Evolutionary conservation across 1,140 invertebrate species (phyloP).

Genomic region (Aporrectodea caliginosa): DNA sequence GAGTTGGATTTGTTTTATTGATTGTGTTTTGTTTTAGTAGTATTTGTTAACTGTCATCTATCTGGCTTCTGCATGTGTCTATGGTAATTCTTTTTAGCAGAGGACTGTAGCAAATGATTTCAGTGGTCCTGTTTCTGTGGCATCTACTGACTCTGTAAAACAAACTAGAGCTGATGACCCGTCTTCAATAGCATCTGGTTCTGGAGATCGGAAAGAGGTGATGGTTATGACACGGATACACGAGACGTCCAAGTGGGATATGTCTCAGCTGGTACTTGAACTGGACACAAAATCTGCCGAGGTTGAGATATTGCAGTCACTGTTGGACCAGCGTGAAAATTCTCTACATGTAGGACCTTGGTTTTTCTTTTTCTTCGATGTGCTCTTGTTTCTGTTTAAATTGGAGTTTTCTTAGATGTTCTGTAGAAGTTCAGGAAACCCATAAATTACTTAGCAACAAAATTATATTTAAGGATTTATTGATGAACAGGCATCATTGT

Average conservation of each 20-base stretch:
- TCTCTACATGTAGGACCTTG: not conserved
- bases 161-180: not conserved
- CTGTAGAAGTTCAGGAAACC: too few relatives aligned
- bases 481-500: too few relatives aligned
- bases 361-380: too few relatives aligned
- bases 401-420: too few relatives aligned
- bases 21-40: too few relatives aligned
- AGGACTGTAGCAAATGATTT: not conserved
- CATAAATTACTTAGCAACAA: too few relatives aligned
- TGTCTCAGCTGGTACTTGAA: constrained; percentile 13
- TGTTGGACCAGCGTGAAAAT: constrained; percentile 6
- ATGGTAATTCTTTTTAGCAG: not conserved
- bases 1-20: too few relatives aligned
- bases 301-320: constrained; percentile 13
- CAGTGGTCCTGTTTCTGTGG: not conserved
- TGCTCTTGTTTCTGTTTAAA: too few relatives aligned
- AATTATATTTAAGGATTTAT: too few relatives aligned
- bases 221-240: not conserved
- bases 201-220: not conserved
- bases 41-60: too few relatives aligned
- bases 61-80: not conserved
- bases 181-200: not conserved
- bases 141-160: not conserved
- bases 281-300: constrained; percentile 17
- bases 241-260: constrained; percentile 14